phyloP scores from a whole-genome alignment of 1,140 invertebrate genomes.

The Pectinophora gossypiella region DNA sequence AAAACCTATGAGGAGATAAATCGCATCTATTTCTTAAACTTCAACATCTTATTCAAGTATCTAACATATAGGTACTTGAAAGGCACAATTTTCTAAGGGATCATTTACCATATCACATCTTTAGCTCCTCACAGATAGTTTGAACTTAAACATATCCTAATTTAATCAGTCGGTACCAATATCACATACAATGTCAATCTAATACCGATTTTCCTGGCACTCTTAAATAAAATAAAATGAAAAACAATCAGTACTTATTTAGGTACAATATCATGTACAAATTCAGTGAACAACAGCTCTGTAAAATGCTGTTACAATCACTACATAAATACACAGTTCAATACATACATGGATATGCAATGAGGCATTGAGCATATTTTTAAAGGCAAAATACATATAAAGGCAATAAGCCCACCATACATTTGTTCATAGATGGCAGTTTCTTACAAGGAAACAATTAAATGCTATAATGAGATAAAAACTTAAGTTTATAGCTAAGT shows the following conservation, averaged over 20 bases:
- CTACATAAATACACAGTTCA: no score
- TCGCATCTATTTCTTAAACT: not conserved
- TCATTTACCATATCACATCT: not conserved
- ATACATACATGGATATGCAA: not conserved
- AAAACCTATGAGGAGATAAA: constrained; percentile 40
- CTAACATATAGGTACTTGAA: constrained; percentile 10
- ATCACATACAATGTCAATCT: constrained; percentile 33
- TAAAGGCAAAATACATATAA: not conserved
- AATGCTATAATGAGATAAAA: not conserved
- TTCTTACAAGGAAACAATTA: not conserved
- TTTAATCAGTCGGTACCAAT: constrained; percentile 43
- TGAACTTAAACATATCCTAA: constrained; percentile 22
- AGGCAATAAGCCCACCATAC: not conserved
- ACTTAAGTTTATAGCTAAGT: not conserved
- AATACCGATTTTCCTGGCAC: constrained; percentile 2
- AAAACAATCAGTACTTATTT: no score
- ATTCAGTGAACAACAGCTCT: no score
- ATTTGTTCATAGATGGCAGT: constrained; percentile 1
- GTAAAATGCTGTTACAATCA: not conserved
- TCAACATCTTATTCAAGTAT: no score
- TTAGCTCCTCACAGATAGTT: constrained; percentile 35
- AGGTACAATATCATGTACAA: no score
- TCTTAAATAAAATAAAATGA: not conserved
- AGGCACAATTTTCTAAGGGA: constrained; percentile 38
- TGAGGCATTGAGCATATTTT: not conserved